These are phyloP conservation scores for Biston betularia DNA, from an alignment of 2,888 invertebrate genomes.

Conservation along the genomic window DNA sequence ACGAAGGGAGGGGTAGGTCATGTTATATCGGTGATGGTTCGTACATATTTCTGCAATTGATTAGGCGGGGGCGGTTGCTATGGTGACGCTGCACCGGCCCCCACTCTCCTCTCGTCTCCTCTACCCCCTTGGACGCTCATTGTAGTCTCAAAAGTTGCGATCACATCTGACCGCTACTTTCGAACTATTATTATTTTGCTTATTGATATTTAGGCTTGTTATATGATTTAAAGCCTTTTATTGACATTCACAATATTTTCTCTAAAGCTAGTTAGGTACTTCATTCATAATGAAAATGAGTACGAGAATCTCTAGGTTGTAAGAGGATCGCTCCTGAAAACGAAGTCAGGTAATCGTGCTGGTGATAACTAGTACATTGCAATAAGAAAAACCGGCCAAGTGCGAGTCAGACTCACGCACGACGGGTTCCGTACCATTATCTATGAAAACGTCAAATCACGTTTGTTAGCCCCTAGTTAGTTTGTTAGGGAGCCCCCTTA, in stretches of 20 bases:
- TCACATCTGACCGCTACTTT: conserved; percentile 45
- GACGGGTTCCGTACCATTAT: too few species aligned
- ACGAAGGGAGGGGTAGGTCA: conserved; percentile 52
- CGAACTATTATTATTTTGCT: conserved; percentile 23
- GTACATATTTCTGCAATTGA: conserved; percentile 87
- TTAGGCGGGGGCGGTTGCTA: conserved; percentile 85
- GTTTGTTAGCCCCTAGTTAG: too few species aligned
- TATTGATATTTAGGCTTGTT: conserved; percentile 8
- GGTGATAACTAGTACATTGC: too few species aligned
- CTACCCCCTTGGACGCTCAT: conserved; percentile 52
- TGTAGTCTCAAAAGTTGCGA: conserved; percentile 55
- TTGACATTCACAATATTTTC: background rate
- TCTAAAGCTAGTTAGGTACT: too few species aligned
- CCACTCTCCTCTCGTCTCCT: conserved; percentile 39
- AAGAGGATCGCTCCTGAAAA: too few species aligned
- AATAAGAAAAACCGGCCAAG: too few species aligned
- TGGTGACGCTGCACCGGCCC: conserved; percentile 68
- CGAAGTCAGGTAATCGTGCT: too few species aligned
- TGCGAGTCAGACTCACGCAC: too few species aligned
- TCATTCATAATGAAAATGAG: too few species aligned
- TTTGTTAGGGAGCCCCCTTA: too few species aligned
- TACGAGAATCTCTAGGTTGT: too few species aligned
- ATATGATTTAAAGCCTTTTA: background rate
- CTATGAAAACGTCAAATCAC: too few species aligned
- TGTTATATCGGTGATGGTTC: conserved; percentile 66